Evolutionary conservation across 2,797 vertebrate genomes (phyloP).

Genomic region (Limnodromus scolopaceus): DNA sequence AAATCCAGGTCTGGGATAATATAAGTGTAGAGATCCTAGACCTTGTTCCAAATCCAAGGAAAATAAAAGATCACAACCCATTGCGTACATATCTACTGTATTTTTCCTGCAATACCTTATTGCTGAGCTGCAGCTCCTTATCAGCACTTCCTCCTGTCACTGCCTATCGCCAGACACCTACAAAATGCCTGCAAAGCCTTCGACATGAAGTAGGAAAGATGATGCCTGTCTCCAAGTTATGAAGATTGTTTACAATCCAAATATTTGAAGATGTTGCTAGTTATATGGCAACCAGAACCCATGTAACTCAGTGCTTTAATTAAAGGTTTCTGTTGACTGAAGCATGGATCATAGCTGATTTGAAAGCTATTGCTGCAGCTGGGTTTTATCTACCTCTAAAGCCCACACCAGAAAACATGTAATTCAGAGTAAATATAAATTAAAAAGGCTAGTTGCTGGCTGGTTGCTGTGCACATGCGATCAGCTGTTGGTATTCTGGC

Average conservation of each 20-base stretch:
- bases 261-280: conserved; percentile 48
- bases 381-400: neutral
- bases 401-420: neutral
- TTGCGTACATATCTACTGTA: neutral
- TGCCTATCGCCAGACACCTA: neutral
- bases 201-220: neutral
- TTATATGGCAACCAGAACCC: conserved; percentile 37
- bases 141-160: neutral
- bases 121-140: neutral
- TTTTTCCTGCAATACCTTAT: neutral
- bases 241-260: conserved; percentile 24
- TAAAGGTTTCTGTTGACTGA: conserved; percentile 63
- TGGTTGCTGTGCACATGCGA: neutral
- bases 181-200: conserved; percentile 31
- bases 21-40: neutral
- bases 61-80: neutral
- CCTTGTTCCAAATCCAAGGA: neutral
- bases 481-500: neutral
- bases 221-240: conserved; percentile 31
- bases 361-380: neutral
- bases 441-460: neutral
- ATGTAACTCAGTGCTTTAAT: conserved; percentile 40
- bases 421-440: conserved; percentile 29
- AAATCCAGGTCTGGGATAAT: neutral
- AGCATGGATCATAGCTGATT: neutral